Conservation (phyloP, 2,888 invertebrate genomes). For the Syritta pipiens region DNA sequence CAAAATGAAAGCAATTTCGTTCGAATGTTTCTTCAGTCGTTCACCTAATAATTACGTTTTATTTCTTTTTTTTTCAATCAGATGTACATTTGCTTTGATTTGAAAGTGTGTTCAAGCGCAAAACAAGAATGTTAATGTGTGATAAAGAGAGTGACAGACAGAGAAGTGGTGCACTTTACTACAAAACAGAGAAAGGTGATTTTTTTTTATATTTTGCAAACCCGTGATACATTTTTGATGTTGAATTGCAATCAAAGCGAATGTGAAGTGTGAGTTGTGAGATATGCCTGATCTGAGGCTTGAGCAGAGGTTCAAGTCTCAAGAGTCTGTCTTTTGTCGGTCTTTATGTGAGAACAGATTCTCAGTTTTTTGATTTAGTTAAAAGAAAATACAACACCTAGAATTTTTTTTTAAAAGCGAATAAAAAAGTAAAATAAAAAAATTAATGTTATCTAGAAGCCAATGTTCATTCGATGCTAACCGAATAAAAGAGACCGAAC, state of each 20-base stretch:
- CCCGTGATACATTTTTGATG: not conserved
- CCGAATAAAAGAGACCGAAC: not conserved
- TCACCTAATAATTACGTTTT: slow-evolving; percentile 31
- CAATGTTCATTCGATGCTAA: not conserved
- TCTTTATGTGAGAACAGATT: too few species aligned
- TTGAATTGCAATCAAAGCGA: slow-evolving; percentile 26
- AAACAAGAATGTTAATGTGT: slow-evolving; percentile 32
- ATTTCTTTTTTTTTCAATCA: not conserved
- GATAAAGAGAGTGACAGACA: not conserved
- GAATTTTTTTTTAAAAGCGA: not conserved
- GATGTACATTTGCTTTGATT: too few species aligned
- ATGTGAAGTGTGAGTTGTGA: slow-evolving; percentile 13
- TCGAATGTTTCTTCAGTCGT: slow-evolving; percentile 31
- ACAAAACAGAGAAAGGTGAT: slow-evolving; percentile 13
- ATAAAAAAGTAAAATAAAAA: not conserved
- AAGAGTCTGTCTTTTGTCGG: too few species aligned
- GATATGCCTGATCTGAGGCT: slow-evolving; percentile 3
- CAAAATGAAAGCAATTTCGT: slow-evolving; percentile 43
- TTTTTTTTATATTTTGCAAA: not conserved
- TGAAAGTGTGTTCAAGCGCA: slow-evolving; percentile 36
- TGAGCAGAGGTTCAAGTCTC: not conserved
- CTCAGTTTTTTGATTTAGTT: not conserved
- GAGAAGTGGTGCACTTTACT: slow-evolving; percentile 49
- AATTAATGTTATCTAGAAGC: not conserved
- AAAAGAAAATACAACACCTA: too few species aligned